A percentile compares a stretch with the other conserved stretches of the same genome.
These are phyloP conservation scores for Zophobas atratus DNA, from an alignment of 1,140 invertebrate genomes.

Conservation along the genomic window DNA sequence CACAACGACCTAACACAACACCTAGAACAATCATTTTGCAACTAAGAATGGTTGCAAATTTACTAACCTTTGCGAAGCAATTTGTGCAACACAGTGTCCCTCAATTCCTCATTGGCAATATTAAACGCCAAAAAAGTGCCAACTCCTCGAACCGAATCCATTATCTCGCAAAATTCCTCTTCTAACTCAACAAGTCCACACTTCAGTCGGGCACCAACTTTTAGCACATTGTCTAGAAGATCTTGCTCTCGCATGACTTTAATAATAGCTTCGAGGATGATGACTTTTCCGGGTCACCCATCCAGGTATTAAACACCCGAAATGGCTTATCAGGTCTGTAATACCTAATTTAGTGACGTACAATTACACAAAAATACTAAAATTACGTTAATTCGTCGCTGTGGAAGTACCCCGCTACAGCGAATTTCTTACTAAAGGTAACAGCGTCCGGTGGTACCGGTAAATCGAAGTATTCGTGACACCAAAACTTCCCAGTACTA, in stretches of 20 bases:
- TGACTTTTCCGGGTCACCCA: conserved; percentile 96
- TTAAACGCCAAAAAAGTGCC: conserved; percentile 95
- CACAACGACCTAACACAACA: conserved; percentile 91
- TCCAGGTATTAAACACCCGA: conserved; percentile 99
- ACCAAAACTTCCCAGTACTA: conserved; percentile 97
- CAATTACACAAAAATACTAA: not conserved
- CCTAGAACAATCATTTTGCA: conserved; percentile 78
- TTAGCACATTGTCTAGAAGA: conserved; percentile 82
- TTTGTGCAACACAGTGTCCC: conserved; percentile 84
- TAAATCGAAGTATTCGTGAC: conserved; percentile 94
- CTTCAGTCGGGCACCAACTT: conserved; percentile 84
- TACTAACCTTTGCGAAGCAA: conserved; percentile 43
- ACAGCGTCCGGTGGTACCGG: conserved; percentile 91
- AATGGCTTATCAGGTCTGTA: conserved; percentile 81
- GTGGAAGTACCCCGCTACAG: conserved; percentile 95
- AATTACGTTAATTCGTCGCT: conserved; percentile 79
- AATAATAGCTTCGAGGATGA: conserved; percentile 89
- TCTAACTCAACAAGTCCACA: conserved; percentile 80
- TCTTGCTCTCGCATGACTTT: conserved; percentile 89
- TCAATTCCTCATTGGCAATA: conserved; percentile 74
- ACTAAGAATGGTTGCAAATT: conserved; percentile 68
- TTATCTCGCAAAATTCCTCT: conserved; percentile 80
- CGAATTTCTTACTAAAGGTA: conserved; percentile 98
- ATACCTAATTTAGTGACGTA: not conserved
- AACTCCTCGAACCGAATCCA: conserved; percentile 88